Conservation (phyloP, 2,888 invertebrate species). For the Eilema griseolum region DNA sequence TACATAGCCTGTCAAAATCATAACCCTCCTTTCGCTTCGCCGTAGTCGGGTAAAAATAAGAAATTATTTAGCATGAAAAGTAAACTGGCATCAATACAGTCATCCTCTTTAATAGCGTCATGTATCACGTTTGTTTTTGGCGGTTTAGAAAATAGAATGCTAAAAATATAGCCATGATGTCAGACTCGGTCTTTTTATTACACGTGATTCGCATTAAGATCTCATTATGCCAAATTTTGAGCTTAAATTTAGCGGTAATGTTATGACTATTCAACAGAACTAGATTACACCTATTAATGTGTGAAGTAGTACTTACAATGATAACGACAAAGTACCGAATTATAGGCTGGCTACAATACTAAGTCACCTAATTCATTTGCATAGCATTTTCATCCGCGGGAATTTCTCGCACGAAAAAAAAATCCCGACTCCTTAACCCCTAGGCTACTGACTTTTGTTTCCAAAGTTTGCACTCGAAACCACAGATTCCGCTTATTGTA, state of each 20-base stretch:
- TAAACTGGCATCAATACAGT: background rate
- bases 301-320: background rate
- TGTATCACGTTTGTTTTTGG: constrained; percentile 41
- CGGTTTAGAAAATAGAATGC: constrained; percentile 46
- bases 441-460: too few species aligned
- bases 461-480: too few species aligned
- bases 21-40: too few species aligned
- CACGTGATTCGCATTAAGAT: constrained; percentile 22
- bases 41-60: too few species aligned
- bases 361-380: too few species aligned
- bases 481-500: too few species aligned
- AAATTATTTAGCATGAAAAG: background rate
- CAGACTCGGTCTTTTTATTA: constrained; percentile 28
- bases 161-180: constrained; percentile 34
- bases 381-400: too few species aligned
- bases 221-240: constrained; percentile 6
- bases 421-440: too few species aligned
- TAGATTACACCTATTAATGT: background rate
- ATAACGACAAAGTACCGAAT: too few species aligned
- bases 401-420: too few species aligned
- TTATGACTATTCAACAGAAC: background rate
- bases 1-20: too few species aligned
- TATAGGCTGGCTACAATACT: too few species aligned
- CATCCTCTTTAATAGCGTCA: constrained; percentile 22
- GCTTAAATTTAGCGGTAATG: background rate